Evolutionary conservation across 2,888 invertebrate species (phyloP).

Genomic region (Brassicogethes aeneus): DNA sequence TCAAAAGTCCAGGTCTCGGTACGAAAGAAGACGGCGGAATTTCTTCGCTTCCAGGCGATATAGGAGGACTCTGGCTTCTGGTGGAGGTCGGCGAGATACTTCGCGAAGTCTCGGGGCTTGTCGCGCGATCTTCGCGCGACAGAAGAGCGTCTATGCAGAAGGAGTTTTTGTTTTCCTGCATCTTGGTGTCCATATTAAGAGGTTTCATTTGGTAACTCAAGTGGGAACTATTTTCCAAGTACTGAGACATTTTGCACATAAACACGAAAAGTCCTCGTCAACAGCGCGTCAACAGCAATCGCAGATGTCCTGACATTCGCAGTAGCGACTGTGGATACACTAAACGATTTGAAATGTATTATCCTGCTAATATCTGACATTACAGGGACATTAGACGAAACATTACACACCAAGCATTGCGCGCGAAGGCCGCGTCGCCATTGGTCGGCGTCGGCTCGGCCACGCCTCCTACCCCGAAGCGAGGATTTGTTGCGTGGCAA

Average conservation of each 20-base stretch:
- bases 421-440: constrained; percentile 27
- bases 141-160: constrained; percentile 87
- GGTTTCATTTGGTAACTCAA: constrained; percentile 24
- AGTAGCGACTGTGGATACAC: constrained; percentile 38
- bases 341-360: constrained; percentile 43
- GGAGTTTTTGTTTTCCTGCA: constrained; percentile 48
- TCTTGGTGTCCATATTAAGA: constrained; percentile 36
- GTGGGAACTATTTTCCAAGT: constrained; percentile 25
- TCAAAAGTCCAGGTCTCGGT: constrained; percentile 53
- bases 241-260: constrained; percentile 28
- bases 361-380: constrained; percentile 43
- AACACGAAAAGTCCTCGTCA: neutral
- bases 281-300: no score
- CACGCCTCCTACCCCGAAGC: constrained; percentile 29
- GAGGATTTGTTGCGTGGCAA: constrained; percentile 30
- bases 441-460: constrained; percentile 31
- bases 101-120: constrained; percentile 31
- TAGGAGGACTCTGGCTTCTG: constrained; percentile 71
- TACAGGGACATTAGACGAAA: constrained; percentile 43
- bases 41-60: constrained; percentile 78
- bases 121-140: constrained; percentile 42
- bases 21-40: constrained; percentile 46
- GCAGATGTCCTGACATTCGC: no score
- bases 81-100: constrained; percentile 45
- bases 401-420: constrained; percentile 38